A percentile compares a stretch with the other conserved stretches of the same genome.
These are phyloP conservation scores for Otolemur crassicaudatus DNA, from an alignment of 2,797 vertebrate species.

Conservation along the genomic window DNA sequence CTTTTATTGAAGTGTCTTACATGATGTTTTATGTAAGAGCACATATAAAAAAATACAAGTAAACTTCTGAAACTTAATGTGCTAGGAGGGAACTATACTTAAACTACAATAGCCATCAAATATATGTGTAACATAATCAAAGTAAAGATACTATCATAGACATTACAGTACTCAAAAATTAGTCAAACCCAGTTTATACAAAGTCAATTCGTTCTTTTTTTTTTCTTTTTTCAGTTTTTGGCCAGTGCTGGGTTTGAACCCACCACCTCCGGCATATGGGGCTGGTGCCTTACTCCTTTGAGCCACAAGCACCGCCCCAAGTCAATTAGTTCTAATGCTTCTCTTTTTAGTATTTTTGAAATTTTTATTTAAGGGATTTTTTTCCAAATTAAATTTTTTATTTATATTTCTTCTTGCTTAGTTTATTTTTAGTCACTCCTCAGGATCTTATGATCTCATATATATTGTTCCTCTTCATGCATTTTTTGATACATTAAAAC, in stretches of 20 bases:
- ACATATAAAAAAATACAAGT: slow-evolving; percentile 56
- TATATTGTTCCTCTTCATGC: background rate
- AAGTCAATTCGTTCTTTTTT: background rate
- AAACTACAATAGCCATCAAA: slow-evolving; percentile 28
- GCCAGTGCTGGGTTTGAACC: too few relatives aligned
- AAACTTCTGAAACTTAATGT: slow-evolving; percentile 55
- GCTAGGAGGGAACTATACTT: background rate
- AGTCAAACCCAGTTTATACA: slow-evolving; percentile 9
- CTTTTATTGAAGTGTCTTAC: slow-evolving; percentile 30
- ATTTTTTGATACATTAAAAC: slow-evolving; percentile 56
- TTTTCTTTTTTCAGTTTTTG: too few relatives aligned
- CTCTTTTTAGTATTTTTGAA: slow-evolving; percentile 2
- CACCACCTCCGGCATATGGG: too few relatives aligned
- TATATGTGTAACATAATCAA: background rate
- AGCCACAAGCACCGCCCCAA: too few relatives aligned
- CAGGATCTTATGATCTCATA: slow-evolving; percentile 20
- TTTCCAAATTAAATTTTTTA: slow-evolving; percentile 14
- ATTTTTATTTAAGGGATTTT: background rate
- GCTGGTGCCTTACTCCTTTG: too few relatives aligned
- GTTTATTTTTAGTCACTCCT: slow-evolving; percentile 51
- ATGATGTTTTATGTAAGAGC: slow-evolving; percentile 3
- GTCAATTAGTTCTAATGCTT: background rate
- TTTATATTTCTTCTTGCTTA: slow-evolving; percentile 21
- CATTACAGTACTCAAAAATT: slow-evolving; percentile 3
- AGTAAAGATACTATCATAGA: slow-evolving; percentile 29